phyloP scores from a whole-genome alignment of 2,113 vertebrate genomes.

The Protobothrops flavoviridis region DNA sequence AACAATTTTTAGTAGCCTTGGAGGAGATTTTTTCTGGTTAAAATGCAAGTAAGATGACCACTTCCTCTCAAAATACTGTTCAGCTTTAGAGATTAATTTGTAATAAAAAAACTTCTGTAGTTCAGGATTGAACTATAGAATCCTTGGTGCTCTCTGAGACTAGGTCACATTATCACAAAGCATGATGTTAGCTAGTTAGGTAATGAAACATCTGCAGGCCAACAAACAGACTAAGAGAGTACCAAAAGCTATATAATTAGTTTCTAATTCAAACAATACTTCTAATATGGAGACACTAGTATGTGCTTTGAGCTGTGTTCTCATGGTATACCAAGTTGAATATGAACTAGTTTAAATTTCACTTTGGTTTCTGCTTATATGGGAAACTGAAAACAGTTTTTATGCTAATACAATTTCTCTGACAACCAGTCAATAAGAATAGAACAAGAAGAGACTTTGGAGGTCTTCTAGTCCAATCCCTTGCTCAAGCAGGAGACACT shows the following conservation, averaged over 20 bases:
- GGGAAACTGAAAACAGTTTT: background rate
- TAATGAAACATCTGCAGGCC: background rate
- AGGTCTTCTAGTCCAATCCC: no score
- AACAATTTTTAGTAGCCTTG: background rate
- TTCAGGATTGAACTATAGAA: background rate
- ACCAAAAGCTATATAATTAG: background rate
- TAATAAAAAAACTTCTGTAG: background rate
- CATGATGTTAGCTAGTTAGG: background rate
- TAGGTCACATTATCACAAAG: background rate
- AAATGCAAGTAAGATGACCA: background rate
- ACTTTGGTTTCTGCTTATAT: background rate
- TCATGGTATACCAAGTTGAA: background rate
- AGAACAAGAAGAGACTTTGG: no score
- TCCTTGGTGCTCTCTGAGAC: background rate
- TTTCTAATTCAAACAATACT: background rate
- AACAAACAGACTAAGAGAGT: background rate
- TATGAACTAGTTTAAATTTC: background rate
- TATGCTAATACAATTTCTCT: background rate
- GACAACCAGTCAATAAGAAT: background rate
- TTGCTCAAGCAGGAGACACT: no score
- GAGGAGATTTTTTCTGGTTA: background rate
- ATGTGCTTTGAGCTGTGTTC: background rate
- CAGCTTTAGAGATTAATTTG: background rate
- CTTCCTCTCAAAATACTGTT: background rate
- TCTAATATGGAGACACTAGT: background rate